Percentiles rank a stretch among this genome's conserved stretches.
phyloP scores from a whole-genome alignment of 2,113 vertebrate genomes.

The Sigmodon hispidus region DNA sequence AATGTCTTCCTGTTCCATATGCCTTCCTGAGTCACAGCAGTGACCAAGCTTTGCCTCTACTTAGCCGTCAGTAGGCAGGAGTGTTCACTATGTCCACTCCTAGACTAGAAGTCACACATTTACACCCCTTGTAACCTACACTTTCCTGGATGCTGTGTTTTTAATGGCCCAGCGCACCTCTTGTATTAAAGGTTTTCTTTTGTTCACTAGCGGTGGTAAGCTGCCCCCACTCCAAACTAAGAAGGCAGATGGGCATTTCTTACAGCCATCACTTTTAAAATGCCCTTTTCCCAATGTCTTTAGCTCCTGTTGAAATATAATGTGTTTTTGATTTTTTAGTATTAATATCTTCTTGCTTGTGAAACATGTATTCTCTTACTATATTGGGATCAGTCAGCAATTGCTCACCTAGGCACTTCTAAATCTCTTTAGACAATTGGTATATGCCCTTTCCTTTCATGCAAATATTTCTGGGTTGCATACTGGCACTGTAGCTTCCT shows the following conservation, averaged over 20 bases:
- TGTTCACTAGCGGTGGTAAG: not conserved
- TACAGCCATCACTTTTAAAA: not conserved
- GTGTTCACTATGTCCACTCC: not conserved
- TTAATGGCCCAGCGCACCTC: not conserved
- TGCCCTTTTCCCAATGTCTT: not conserved
- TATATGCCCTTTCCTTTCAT: not conserved
- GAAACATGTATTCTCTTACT: slow-evolving; percentile 7
- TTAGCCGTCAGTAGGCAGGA: not conserved
- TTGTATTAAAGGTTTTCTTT: not conserved
- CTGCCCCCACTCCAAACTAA: not conserved
- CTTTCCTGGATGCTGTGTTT: not conserved
- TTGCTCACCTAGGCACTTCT: not conserved
- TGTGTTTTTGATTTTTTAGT: not conserved
- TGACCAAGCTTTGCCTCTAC: not conserved
- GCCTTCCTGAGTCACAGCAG: not conserved
- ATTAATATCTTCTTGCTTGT: not conserved
- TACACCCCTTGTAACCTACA: not conserved
- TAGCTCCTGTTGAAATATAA: not conserved
- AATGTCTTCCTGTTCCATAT: not conserved
- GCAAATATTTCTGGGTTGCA: not conserved
- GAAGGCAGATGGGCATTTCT: not conserved
- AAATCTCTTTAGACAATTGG: not conserved
- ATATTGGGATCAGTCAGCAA: not conserved
- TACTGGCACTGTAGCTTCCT: not conserved
- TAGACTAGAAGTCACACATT: not conserved